A percentile compares a stretch with the other conserved stretches of the same genome.
These are phyloP conservation scores for Tetragonula carbonaria DNA, from an alignment of 2,888 invertebrate species.

Conservation along the genomic window DNA sequence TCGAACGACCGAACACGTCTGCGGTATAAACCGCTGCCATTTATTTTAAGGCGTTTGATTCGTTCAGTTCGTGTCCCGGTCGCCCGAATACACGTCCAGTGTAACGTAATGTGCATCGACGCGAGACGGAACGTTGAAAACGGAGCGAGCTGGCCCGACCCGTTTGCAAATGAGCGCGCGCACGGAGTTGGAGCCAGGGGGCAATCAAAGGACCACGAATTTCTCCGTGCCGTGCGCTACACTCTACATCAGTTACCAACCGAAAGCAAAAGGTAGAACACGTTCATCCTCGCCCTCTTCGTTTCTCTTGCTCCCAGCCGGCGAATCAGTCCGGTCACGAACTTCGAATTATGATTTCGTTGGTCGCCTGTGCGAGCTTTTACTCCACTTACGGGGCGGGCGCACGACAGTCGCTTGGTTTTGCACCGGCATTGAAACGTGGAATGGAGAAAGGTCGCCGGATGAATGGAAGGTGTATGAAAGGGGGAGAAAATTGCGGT, in stretches of 20 bases:
- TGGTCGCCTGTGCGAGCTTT: conserved; percentile 39
- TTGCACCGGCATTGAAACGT: neutral
- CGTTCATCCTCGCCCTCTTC: neutral
- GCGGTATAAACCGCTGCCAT: no score
- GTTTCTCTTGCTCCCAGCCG: neutral
- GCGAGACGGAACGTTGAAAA: conserved; percentile 59
- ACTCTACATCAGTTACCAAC: neutral
- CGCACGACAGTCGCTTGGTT: neutral
- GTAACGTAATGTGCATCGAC: conserved; percentile 54
- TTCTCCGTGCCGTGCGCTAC: neutral
- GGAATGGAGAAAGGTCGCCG: neutral
- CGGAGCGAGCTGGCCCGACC: conserved; percentile 54
- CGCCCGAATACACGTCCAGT: no score
- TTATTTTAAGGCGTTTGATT: no score
- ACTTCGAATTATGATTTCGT: conserved; percentile 59
- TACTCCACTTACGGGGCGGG: conserved; percentile 27
- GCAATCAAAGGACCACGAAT: conserved; percentile 56
- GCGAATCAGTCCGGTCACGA: conserved; percentile 47
- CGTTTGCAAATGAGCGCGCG: conserved; percentile 67
- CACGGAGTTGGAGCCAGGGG: conserved; percentile 39
- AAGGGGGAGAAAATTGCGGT: conserved; percentile 19
- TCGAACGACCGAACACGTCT: no score
- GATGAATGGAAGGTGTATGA: conserved; percentile 23
- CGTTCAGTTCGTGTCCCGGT: no score
- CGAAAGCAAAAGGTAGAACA: neutral